Percentiles rank a stretch among this genome's conserved stretches.
phyloP scores from a whole-genome alignment of 2,113 vertebrate species.

The Ciconia boyciana region DNA sequence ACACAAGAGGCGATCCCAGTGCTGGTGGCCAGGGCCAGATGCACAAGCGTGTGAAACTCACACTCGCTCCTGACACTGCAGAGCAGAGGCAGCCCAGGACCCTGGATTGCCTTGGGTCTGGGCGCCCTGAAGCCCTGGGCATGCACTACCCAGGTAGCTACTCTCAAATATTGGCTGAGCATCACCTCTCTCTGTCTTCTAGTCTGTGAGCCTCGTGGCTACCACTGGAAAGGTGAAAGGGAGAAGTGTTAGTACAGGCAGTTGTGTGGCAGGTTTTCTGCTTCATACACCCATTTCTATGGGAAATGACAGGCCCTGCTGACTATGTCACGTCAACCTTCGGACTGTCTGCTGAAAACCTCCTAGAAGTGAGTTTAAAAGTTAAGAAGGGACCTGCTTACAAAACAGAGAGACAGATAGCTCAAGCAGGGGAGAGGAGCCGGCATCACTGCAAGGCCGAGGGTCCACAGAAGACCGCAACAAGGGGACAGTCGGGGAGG shows the following conservation, averaged over 20 bases:
- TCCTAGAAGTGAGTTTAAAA: background rate
- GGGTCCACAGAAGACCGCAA: rapidly evolving
- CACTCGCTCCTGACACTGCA: rapidly evolving
- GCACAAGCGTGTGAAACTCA: background rate
- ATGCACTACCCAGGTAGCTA: background rate
- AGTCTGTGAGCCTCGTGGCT: background rate
- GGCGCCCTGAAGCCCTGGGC: background rate
- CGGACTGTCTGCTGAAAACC: background rate
- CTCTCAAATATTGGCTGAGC: background rate
- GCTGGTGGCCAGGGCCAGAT: background rate
- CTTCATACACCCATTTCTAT: background rate
- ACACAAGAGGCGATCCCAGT: rapidly evolving
- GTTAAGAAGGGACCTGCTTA: background rate
- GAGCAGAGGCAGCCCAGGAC: background rate
- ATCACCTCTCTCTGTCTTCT: background rate
- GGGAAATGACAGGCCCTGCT: background rate
- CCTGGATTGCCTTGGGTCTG: background rate
- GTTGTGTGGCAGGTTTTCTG: background rate
- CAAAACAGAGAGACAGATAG: background rate
- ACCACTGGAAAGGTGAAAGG: background rate
- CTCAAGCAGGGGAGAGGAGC: background rate
- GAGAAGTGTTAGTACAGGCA: rapidly evolving
- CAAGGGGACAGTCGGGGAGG: background rate
- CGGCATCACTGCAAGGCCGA: background rate
- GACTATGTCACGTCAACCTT: background rate